These are phyloP conservation scores for Acrocera orbiculus DNA, from an alignment of 2,888 invertebrate genomes.

Conservation along the genomic window DNA sequence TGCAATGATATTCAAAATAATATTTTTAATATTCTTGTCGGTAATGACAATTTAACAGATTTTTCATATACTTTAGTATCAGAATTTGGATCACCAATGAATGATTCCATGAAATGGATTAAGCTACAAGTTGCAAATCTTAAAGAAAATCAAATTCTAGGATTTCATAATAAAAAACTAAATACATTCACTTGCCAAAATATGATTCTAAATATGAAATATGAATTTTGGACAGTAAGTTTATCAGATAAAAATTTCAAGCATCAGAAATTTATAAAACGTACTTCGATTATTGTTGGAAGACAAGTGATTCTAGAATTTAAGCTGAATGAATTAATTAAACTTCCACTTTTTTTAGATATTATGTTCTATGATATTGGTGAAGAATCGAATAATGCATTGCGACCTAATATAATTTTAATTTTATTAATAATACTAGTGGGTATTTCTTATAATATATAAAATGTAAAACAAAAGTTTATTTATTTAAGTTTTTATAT, in stretches of 20 bases:
- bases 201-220: conserved; percentile 21
- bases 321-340: conserved; percentile 15
- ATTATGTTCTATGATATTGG: conserved; percentile 23
- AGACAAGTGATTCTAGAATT: conserved; percentile 24
- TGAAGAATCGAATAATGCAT: too few species aligned
- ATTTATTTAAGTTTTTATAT: too few species aligned
- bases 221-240: conserved; percentile 21
- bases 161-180: conserved; percentile 13
- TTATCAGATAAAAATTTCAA: conserved; percentile 11
- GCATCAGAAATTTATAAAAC: conserved; percentile 20
- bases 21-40: conserved; percentile 14
- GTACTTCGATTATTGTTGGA: conserved; percentile 19
- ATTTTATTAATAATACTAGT: too few species aligned
- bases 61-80: conserved; percentile 16
- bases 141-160: conserved; percentile 16
- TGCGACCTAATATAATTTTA: too few species aligned
- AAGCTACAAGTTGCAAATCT: conserved; percentile 16
- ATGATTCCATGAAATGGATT: conserved; percentile 19
- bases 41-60: conserved; percentile 6
- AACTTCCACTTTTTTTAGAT: conserved; percentile 21
- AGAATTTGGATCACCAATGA: conserved; percentile 22
- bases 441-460: too few species aligned
- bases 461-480: too few species aligned
- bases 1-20: conserved; percentile 20
- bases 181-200: conserved; percentile 23